These are phyloP conservation scores for Nymphalis io DNA, from an alignment of 1,140 invertebrate species.

Conservation along the genomic window DNA sequence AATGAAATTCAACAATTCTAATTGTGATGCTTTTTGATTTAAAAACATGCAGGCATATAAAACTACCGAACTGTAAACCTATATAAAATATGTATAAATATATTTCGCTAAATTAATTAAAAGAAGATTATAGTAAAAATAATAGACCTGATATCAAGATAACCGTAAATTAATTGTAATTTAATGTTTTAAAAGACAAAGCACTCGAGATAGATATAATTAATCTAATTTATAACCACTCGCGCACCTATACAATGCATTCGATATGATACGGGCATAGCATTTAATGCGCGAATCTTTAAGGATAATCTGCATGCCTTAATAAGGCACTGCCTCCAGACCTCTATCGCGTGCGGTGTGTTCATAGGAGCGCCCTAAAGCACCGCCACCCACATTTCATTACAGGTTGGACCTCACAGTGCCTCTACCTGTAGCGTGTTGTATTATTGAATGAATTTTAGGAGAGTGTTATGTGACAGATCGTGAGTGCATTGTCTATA, in stretches of 20 bases:
- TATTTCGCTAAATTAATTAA: no score
- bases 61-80: no score
- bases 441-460: neutral
- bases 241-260: conserved; percentile 21
- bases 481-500: no score
- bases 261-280: conserved; percentile 24
- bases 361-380: conserved; percentile 45
- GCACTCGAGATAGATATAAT: conserved; percentile 3
- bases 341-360: conserved; percentile 30
- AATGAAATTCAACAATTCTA: no score
- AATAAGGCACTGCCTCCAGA: conserved; percentile 37
- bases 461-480: neutral
- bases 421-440: conserved; percentile 4
- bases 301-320: conserved; percentile 44
- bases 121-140: no score
- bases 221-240: conserved; percentile 23
- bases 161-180: conserved; percentile 1
- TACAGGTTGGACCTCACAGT: conserved; percentile 44
- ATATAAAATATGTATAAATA: no score
- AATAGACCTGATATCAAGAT: neutral
- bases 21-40: no score
- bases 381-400: conserved; percentile 45
- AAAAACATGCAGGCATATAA: no score
- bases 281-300: conserved; percentile 35
- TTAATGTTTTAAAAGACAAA: conserved; percentile 5